Evolutionary conservation across 2,797 vertebrate genomes (phyloP), one percentile per base, ranked within the genome.

Genomic region (Gephyroberyx darwinii): DNA sequence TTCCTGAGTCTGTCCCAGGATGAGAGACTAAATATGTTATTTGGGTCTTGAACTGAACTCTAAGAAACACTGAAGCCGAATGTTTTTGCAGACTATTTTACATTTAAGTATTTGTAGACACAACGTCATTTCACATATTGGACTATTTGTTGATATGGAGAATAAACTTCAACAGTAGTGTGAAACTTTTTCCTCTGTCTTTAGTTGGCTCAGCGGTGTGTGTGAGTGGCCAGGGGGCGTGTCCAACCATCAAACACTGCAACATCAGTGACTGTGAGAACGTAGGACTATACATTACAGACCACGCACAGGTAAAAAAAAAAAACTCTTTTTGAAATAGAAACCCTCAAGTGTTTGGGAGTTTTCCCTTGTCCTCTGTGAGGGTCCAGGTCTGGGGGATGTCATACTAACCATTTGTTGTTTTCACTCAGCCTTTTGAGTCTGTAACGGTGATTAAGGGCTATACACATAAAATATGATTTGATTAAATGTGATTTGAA

Each of bases 191-290:
- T 8, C 5, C 6, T 37, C 9, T 80, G 8, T 53, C 84, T 86
- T 60, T 82, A 99, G 98, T 99, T 90, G 98, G 98, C 65, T 99
- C 98, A 81, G 98, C 98, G 50, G 98, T 99, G 48, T 99, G 98
- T 84, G 98, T 99, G 81, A 99, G 98, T 75, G 98, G 98, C 78
- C 98, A 99, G 82, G 98, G 98, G 84, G 98, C 98, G 1, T 98
- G 96, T 94, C 98, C 98, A 58, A 98, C 96, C 86, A 99, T 99
- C 91, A 99, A 98, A 88, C 98, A 99, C 94, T 99, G 98, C 92
- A 99, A 99, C 93, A 99, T 99, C 94, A 99, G 98, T 48, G 98
- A 99, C 94, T 99, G 98, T 96, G 98, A 99, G 93, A 99, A 99
- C 48, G 98, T 99, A 71, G 98, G 98, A 57, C 94, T 99, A 71